Base-by-base conservation (phyloP, 1,140 invertebrate species). In the Eubasilissa regina region DNA sequence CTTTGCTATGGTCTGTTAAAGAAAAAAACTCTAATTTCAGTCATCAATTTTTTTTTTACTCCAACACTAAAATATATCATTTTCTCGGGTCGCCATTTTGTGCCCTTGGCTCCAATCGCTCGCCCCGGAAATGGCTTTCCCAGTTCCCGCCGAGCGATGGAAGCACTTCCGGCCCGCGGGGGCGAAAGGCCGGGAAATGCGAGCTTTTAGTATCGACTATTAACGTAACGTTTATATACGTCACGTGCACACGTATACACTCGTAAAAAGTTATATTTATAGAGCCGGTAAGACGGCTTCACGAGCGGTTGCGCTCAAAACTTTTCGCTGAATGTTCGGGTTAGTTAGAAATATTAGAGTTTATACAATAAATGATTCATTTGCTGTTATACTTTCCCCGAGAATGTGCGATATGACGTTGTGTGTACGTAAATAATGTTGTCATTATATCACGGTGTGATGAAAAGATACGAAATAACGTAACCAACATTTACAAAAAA, bases 141-240 rank as follows among this genome's bases (percentile, higher is more conserved):
- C 74, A 79, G 77, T 78, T 82, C 81, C 81, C 77, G 68, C 72
- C 47, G 55, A 43, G 47, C 75, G 66, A 15, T 75, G 45, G 77
- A 74, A 80, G 64, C 60, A 55, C 77, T 76, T 81, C 80, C 80
- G 62, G 80, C 53, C 45, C 51, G 25, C 17, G 51, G 73, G 44
- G 51, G 62, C 47, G 48, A 35, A 70, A 17, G 66, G 60, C 17
- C 17, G 75, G 75, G 58, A 53, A 77, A 75, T 64, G 70, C 74
- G 77, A 79, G 81, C 81, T 82, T 82, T 82, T 82, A 82, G 81
- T 77, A 82, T 79, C 78, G 81, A 76, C 81, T 79, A 79, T 82
- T 82, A 82, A 68, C n/a, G 68, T 15, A 51, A 72, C 68, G 68
- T 73, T 73, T 47, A 62, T 62, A 62, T 12, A 62, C 58, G 58